Evolutionary conservation across 2,888 invertebrate species (phyloP).

Genomic region (Acrobasis consociella): DNA sequence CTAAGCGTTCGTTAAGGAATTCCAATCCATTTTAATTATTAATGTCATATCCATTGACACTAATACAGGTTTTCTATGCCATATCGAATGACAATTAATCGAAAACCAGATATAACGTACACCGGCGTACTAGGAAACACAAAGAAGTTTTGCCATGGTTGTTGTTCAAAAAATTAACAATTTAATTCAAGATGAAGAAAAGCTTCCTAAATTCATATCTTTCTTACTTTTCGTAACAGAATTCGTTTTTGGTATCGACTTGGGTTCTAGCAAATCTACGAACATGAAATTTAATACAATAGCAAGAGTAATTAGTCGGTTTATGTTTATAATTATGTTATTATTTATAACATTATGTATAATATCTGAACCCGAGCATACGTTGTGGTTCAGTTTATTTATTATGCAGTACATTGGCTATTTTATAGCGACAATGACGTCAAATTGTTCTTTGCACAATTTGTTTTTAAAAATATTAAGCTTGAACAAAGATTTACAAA

Average conservation of each 20-base stretch:
- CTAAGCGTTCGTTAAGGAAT: too few species aligned
- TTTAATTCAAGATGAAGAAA: background rate
- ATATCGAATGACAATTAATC: too few species aligned
- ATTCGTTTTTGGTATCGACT: slow-evolving; percentile 6
- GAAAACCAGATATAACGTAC: too few species aligned
- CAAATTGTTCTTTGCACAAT: background rate
- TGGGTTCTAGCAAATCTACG: slow-evolving; percentile 3
- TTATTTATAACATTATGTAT: background rate
- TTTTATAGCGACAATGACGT: background rate
- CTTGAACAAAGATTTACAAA: background rate
- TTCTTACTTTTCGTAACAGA: background rate
- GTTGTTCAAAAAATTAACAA: slow-evolving; percentile 1
- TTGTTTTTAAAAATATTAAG: background rate
- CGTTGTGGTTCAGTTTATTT: background rate
- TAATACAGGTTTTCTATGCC: too few species aligned
- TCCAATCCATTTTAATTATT: too few species aligned
- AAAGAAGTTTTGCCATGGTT: background rate
- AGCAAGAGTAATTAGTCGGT: background rate
- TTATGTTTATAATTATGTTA: background rate
- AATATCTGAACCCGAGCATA: background rate
- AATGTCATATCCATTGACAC: too few species aligned
- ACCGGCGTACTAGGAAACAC: background rate
- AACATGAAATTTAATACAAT: background rate
- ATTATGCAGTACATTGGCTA: slow-evolving; percentile 2
- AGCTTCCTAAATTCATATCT: background rate